Conservation (phyloP, 1,140 invertebrate genomes). For the Vanessa tameamea region DNA sequence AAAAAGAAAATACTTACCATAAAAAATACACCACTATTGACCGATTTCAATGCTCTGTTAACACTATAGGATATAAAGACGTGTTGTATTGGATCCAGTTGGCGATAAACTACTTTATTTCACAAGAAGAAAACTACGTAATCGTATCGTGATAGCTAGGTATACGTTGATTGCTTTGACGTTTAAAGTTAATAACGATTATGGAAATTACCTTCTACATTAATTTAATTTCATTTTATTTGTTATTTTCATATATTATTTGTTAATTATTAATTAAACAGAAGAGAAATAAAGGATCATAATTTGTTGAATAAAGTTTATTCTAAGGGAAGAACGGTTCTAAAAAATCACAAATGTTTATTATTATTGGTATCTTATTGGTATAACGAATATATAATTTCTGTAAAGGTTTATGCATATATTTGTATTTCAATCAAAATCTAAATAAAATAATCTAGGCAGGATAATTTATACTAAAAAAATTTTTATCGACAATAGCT, state of each 20-base stretch:
- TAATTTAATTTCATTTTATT: background rate
- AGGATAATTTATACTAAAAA: too few species aligned
- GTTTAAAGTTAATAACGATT: slow-evolving; percentile 4
- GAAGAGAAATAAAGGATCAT: too few species aligned
- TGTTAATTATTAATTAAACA: too few species aligned
- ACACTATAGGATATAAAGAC: slow-evolving; percentile 26
- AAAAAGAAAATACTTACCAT: slow-evolving; percentile 22
- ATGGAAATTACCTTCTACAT: background rate
- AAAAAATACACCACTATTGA: slow-evolving; percentile 17
- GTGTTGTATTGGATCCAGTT: slow-evolving; percentile 29
- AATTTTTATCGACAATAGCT: too few species aligned
- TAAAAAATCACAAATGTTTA: too few species aligned
- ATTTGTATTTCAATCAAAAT: too few species aligned
- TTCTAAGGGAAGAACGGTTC: too few species aligned
- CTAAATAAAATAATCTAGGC: too few species aligned
- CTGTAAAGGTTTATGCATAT: too few species aligned
- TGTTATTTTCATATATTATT: background rate
- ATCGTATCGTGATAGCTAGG: slow-evolving; percentile 18
- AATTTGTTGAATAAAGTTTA: too few species aligned
- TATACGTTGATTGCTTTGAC: slow-evolving; percentile 29
- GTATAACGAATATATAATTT: too few species aligned
- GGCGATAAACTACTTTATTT: slow-evolving; percentile 37
- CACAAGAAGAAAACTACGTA: slow-evolving; percentile 30
- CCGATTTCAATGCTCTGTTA: slow-evolving; percentile 29
- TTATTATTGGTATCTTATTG: too few species aligned